These are phyloP conservation scores for Romanogobio albipinnatus DNA, from an alignment of 2,113 vertebrate species.

Conservation along the genomic window DNA sequence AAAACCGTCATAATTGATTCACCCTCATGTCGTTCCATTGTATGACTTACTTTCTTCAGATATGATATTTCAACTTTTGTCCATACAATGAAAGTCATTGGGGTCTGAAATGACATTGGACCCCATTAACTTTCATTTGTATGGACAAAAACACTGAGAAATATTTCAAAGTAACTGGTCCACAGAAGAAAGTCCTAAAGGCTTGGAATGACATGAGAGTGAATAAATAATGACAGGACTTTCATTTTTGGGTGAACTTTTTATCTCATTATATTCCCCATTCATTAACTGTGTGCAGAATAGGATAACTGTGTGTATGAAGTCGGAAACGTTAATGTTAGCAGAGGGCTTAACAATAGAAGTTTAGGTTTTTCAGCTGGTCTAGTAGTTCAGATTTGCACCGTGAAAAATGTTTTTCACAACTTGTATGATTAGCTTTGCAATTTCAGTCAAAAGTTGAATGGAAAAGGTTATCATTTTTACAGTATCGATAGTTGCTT, in stretches of 20 bases:
- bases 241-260: not conserved
- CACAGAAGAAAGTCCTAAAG: not conserved
- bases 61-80: not conserved
- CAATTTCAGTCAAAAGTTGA: not conserved
- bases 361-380: not conserved
- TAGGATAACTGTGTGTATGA: not conserved
- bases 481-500: not conserved
- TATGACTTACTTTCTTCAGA: not conserved
- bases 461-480: not conserved
- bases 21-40: not conserved
- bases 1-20: not conserved
- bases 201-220: not conserved
- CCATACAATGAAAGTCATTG: not conserved
- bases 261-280: not conserved
- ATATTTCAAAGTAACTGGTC: not conserved
- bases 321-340: not conserved
- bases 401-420: not conserved
- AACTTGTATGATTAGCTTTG: not conserved
- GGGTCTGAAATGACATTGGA: not conserved
- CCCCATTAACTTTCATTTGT: not conserved
- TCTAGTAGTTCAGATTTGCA: not conserved
- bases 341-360: not conserved
- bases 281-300: slow-evolving; percentile 9
- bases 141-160: not conserved
- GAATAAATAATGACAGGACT: not conserved